Percentiles rank a stretch among this genome's conserved stretches.
Conservation (phyloP, 2,888 invertebrate genomes). For the Drosophila heteroneura region DNA sequence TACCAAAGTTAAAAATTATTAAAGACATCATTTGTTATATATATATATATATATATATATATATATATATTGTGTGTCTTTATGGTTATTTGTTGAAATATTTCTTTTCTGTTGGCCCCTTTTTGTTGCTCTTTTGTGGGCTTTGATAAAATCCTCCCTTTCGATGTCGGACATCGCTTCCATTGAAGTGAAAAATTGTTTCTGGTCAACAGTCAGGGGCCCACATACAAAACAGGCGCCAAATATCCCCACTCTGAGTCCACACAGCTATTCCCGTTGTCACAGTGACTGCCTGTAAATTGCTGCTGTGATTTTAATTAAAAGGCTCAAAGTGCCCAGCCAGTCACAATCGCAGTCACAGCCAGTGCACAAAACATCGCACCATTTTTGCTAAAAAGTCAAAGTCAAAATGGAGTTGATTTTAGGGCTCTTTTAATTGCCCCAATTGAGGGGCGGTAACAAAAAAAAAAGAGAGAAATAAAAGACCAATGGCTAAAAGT, state of each 20-base stretch:
- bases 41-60: background rate
- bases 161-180: slow-evolving; percentile 53
- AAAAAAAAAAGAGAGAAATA: slow-evolving; percentile 9
- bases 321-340: slow-evolving; percentile 53
- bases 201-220: slow-evolving; percentile 60
- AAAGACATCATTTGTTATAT: background rate
- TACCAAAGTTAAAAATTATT: slow-evolving; percentile 8
- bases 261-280: slow-evolving; percentile 3
- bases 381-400: slow-evolving; percentile 45
- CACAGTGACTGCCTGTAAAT: slow-evolving; percentile 63
- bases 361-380: slow-evolving; percentile 47
- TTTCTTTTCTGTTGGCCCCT: slow-evolving; percentile 15
- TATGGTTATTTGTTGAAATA: background rate
- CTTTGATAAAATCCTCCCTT: slow-evolving; percentile 55
- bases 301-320: slow-evolving; percentile 76
- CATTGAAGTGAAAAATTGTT: slow-evolving; percentile 76
- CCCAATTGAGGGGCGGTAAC: slow-evolving; percentile 30
- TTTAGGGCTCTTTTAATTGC: slow-evolving; percentile 72
- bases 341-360: slow-evolving; percentile 29
- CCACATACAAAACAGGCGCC: slow-evolving; percentile 41
- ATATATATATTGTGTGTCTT: background rate
- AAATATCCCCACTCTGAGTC: slow-evolving; percentile 23
- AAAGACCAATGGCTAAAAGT: background rate
- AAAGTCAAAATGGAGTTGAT: slow-evolving; percentile 75
- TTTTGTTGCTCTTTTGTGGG: slow-evolving; percentile 21